Base-by-base conservation (phyloP, 2,113 vertebrate species). In the Xenopus borealis region DNA sequence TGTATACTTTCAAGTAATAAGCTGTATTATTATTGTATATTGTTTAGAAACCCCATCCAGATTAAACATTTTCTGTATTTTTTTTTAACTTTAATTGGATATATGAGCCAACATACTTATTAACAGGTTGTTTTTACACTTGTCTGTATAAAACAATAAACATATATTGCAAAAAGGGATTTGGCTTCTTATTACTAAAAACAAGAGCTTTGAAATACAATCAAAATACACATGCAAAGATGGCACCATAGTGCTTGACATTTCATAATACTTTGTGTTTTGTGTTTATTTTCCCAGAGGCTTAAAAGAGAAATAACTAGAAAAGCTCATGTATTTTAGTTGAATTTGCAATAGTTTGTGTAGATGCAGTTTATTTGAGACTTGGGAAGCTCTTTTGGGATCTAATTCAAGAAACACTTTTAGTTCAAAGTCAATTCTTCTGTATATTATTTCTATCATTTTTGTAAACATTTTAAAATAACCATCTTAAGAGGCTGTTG, bases 401-500 rank as follows among this genome's bases (percentile, higher is more conserved):
- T 13, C 27, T 64, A 72, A 63, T 50, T 72, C 61, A 19, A 23
- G 20, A 71, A 71, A 19, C 58, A 71, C 61, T 62, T 50, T 27
- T 19, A 1, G 20, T 12, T 71, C 61, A 50, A 16, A 50, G 47
- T 7, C 33, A 50, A 50, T 50, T 50, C 12, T 50, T 12, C 47
- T 10, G 3, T 10, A 50, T 50, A 50, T 50, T 50, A 50, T 50
- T 50, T 40, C 11, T 50, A 12, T 9, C 14, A 13, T 50, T 50
- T 50, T 50, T 50, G 47, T 50, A 50, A 50, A 40, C 33, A 40
- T 40, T 40, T 50, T 50, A 50, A 50, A 13, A 50, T 50, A 40
- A 12, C 47, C 14, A 50, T 58, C 16, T 77, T 79, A 80, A 83
- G 71, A 80, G 86, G 72, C 57, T 78, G 52, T 18, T 78, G 85